A percentile compares a stretch with the other conserved stretches of the same genome.
Conservation (phyloP, 2,113 vertebrate species). For the Gambusia holbrooki region DNA sequence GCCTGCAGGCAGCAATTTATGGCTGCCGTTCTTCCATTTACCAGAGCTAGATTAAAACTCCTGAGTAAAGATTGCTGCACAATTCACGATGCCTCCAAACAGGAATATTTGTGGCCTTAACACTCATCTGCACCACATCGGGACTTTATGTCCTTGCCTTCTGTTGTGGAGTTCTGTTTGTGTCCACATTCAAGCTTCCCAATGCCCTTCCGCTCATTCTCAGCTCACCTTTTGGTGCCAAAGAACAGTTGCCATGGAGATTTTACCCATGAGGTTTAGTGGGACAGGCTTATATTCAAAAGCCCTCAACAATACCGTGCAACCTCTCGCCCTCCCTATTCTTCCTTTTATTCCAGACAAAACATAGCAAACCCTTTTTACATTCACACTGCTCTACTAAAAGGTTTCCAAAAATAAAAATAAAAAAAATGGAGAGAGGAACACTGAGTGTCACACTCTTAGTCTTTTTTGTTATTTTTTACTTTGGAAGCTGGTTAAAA, state of each 20-base stretch:
- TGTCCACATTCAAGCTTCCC: constrained; percentile 33
- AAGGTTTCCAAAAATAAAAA: constrained; percentile 19
- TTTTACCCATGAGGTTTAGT: constrained; percentile 43
- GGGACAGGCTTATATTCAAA: constrained; percentile 62
- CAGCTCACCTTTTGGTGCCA: constrained; percentile 58
- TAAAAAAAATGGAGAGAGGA: background rate
- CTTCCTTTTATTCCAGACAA: constrained; percentile 32
- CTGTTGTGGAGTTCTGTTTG: background rate
- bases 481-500: background rate
- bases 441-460: constrained; percentile 3
- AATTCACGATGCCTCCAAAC: constrained; percentile 10
- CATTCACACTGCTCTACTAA: constrained; percentile 3
- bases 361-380: constrained; percentile 1
- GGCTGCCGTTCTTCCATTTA: constrained; percentile 24
- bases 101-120: constrained; percentile 33
- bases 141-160: constrained; percentile 18
- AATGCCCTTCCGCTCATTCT: constrained; percentile 21
- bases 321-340: constrained; percentile 57
- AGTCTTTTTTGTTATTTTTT: constrained; percentile 3
- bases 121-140: constrained; percentile 37
- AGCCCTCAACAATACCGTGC: constrained; percentile 46
- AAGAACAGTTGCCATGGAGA: constrained; percentile 76
- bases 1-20: constrained; percentile 42
- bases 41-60: constrained; percentile 24
- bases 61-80: constrained; percentile 14